A percentile compares a stretch with the other conserved stretches of the same genome.
Evolutionary conservation across 2,113 vertebrate genomes (phyloP).

Genomic region (Notarius lentiginosus): DNA sequence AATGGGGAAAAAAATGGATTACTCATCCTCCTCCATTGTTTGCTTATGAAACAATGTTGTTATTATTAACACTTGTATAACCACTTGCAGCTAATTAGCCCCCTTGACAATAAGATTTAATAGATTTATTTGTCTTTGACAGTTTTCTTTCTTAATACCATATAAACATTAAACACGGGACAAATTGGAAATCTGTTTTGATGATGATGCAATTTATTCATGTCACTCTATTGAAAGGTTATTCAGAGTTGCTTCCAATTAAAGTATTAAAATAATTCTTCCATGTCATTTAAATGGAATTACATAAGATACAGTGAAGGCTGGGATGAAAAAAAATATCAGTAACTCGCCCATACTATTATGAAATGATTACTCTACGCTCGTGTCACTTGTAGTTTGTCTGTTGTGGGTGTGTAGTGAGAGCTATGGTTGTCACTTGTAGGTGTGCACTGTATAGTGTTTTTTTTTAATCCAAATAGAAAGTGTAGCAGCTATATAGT

Average conservation of each 20-base stretch:
- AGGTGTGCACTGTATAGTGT: neutral
- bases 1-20: neutral
- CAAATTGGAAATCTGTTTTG: neutral
- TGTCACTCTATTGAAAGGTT: neutral
- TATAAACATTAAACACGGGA: neutral
- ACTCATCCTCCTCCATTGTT: neutral
- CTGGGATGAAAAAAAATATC: neutral
- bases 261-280: neutral
- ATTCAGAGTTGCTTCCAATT: neutral
- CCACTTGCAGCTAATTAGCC: constrained; percentile 7
- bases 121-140: neutral
- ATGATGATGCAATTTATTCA: neutral
- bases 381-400: neutral
- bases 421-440: neutral
- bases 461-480: neutral
- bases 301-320: neutral
- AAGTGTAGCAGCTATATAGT: neutral
- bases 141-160: neutral
- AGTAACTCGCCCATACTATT: neutral
- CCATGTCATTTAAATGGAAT: neutral
- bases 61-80: constrained; percentile 24
- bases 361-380: neutral
- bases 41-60: constrained; percentile 14
- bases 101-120: constrained; percentile 13
- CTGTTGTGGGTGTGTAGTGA: neutral